Conservation (phyloP, 2,888 invertebrate genomes). For the Cynaeus angustus region DNA sequence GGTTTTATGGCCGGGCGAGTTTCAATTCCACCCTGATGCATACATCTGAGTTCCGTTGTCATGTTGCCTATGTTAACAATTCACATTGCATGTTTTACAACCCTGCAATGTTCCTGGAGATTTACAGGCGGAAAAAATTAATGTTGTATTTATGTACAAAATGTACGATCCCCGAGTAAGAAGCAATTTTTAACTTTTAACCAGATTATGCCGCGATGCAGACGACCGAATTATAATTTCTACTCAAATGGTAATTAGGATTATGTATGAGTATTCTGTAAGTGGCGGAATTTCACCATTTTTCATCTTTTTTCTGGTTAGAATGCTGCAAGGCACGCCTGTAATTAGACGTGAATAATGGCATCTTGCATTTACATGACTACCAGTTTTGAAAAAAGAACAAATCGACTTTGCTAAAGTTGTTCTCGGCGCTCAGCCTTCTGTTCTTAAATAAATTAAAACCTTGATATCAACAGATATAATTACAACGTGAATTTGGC, state of each 20-base stretch:
- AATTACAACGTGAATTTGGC: constrained; percentile 15
- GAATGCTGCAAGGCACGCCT: constrained; percentile 28
- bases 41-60: constrained; percentile 38
- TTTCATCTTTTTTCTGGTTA: constrained; percentile 28
- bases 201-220: not conserved
- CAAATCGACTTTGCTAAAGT: constrained; percentile 11
- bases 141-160: not conserved
- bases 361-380: constrained; percentile 43
- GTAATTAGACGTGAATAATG: constrained; percentile 45
- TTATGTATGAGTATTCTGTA: constrained; percentile 30
- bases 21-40: constrained; percentile 34
- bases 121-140: not conserved
- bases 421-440: not conserved
- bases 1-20: constrained; percentile 44
- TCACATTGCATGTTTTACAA: constrained; percentile 42
- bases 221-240: constrained; percentile 17
- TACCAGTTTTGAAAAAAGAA: constrained; percentile 24
- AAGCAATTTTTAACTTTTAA: constrained; percentile 8
- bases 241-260: constrained; percentile 35
- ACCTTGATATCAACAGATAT: constrained; percentile 12
- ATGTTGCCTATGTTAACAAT: constrained; percentile 36
- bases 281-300: constrained; percentile 32
- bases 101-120: constrained; percentile 11
- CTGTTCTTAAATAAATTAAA: constrained; percentile 29
- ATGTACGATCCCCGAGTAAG: not conserved